Evolutionary conservation across 2,888 invertebrate genomes (phyloP).

Genomic region (Oscheius sp.): DNA sequence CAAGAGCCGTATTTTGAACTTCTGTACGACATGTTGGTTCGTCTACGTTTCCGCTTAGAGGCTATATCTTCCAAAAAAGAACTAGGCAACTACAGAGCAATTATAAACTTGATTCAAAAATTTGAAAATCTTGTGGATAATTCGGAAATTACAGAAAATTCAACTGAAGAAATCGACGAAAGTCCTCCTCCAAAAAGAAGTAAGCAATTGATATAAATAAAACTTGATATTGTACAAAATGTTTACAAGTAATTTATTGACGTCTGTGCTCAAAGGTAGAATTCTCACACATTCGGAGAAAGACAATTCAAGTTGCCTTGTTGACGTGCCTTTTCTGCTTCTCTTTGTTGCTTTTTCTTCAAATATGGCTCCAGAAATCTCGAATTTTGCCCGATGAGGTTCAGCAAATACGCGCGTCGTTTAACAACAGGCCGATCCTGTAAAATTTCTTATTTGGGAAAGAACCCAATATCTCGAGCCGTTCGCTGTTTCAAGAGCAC

Average conservation of each 20-base stretch:
- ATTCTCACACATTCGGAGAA: no score
- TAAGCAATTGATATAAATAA: neutral
- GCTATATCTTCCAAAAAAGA: neutral
- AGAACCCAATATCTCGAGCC: no score
- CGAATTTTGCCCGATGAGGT: conserved; percentile 48
- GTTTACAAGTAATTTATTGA: neutral
- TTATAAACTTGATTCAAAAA: neutral
- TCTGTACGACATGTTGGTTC: conserved; percentile 22
- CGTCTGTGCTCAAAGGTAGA: no score
- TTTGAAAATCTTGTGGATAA: conserved; percentile 1
- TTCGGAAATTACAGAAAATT: neutral
- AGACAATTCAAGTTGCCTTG: neutral
- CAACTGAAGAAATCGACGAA: neutral
- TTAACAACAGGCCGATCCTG: neutral
- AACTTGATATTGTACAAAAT: neutral
- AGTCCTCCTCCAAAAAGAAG: neutral
- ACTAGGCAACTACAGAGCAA: conserved; percentile 1
- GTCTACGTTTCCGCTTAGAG: conserved; percentile 6
- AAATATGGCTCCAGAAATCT: conserved; percentile 53
- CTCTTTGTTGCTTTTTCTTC: conserved; percentile 42
- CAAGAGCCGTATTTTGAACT: neutral
- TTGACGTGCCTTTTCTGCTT: conserved; percentile 9
- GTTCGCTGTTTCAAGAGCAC: no score
- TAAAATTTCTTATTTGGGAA: neutral
- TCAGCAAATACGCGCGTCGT: conserved; percentile 45